Evolutionary conservation across 2,797 vertebrate genomes (phyloP), one percentile per base, ranked within the genome.

Genomic region (Spheniscus humboldti): DNA sequence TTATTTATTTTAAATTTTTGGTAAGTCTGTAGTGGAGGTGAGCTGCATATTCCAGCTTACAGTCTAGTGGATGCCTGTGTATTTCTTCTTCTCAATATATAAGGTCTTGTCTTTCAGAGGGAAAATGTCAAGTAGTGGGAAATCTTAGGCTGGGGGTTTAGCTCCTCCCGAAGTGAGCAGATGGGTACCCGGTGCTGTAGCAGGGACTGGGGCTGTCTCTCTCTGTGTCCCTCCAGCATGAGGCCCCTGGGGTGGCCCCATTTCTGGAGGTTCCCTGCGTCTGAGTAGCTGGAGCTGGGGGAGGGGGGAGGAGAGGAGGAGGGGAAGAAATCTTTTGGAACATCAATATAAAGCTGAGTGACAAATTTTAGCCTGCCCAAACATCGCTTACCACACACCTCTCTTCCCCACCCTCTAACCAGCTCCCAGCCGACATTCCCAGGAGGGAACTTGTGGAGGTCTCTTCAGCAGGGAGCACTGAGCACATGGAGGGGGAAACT

Each of bases 341-440:
- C 11, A 73, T 37, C 59, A 48, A 2, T 15, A 45, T 11, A 69
- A 81, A 86, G 37, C 15, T 0, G 0, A 47, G 14, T 19, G 64
- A 60, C 18, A 76, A 62, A 62, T 50, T 39, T 31, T 82, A 56
- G 79, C 19, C 22, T 56, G 18, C 19, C 55, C 35, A 89, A 78
- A 64, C 24, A 30, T 63, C 25, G 2, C 47, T 66, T 35, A n/a
- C 14, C 22, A 9, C 24, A 41, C 20, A 11, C 6, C 2, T 72
- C 28, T 72, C 25, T 68, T 92, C 55, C 37, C 18, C 18, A 25
- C 2, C 5, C 23, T 63, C 30, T 80, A 67, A 86, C 6, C 13
- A 68, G 10, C 30, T 72, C 45, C 25, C 25, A 59, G 10, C 20
- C 0, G 0, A 33, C 6, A 1, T 35, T 91, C n/a, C 33, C 52